Base-by-base conservation (phyloP, 2,888 invertebrate genomes). In the Opisthograptis luteolata region DNA sequence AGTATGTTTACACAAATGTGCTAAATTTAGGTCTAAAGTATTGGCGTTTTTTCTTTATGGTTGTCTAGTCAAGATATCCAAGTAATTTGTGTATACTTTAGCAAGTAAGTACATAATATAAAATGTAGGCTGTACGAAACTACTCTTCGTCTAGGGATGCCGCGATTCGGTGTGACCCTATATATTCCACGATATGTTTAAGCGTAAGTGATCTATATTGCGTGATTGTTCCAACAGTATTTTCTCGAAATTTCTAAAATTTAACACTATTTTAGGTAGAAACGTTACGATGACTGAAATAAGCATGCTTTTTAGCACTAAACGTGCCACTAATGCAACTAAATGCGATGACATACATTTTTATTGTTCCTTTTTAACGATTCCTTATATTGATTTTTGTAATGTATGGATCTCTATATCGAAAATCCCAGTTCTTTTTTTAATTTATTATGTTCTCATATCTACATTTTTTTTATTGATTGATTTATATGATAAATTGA, bases 11-110 rank as follows among this genome's bases (percentile, higher is more conserved):
- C 28, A 40, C 2, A 25, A 51, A 36, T 46, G 52, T 46, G 46
- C 52, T 52, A 46, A 46, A 25, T 37, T 35, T 13, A 35, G 44
- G 44, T 44, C 40, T 50, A 50, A 40, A 44, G 10, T 28, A 22
- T 24, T 32, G 30, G 9, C 24, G 9, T 28, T 4, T 24, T 24
- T 19, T n/a, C n/a, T n/a, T 22, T 34, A 14, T 25, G 44, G 25
- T 45, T 22, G 8, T 45, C 35, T 51, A 51, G 50, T 51, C 50
- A 25, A 8, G 34, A 44, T 40, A 25, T 44, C 43, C 50, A 12
- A 24, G 32, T 22, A 14, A 43, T 27, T 34, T 20, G 42, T 39
- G 41, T 42, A 43, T 39, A 49, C 31, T 43, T 36, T 48, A 37
- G 12, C 6, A 36, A 7, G n/a, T 45, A 37, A 37, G 17, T 12